Evolutionary conservation across 2,797 vertebrate genomes (phyloP).

Genomic region (Aeoliscus strigatus): DNA sequence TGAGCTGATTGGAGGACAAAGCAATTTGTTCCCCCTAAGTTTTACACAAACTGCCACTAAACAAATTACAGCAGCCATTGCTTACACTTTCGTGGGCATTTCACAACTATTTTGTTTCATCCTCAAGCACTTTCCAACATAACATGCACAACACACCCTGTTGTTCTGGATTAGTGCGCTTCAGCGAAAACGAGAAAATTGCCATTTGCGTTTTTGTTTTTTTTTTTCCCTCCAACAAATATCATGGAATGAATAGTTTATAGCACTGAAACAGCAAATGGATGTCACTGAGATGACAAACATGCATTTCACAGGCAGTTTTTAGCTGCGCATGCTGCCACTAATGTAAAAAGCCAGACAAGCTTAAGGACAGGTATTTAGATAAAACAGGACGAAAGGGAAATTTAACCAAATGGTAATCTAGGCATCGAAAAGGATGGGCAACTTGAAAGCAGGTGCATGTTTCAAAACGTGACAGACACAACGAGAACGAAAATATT

Average conservation of each 20-base stretch:
- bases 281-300: constrained; percentile 25
- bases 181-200: constrained; percentile 4
- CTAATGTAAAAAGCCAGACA: constrained; percentile 19
- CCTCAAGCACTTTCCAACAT: constrained; percentile 11
- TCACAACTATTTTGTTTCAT: constrained; percentile 1
- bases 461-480: background rate
- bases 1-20: no score
- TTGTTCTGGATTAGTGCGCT: constrained; percentile 10
- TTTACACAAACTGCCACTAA: background rate
- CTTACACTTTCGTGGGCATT: constrained; percentile 7
- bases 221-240: constrained; percentile 19
- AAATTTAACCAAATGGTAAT: constrained; percentile 13
- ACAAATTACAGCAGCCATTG: constrained; percentile 5
- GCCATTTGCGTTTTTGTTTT: constrained; percentile 9
- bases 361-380: constrained; percentile 8
- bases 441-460: background rate
- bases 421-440: constrained; percentile 2
- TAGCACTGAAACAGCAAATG: constrained; percentile 23
- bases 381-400: constrained; percentile 17
- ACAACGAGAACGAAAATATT: no score
- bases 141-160: constrained; percentile 1
- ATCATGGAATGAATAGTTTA: constrained; percentile 17
- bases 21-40: no score
- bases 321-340: constrained; percentile 22
- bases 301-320: constrained; percentile 16